Base-by-base conservation (phyloP, 2,113 vertebrate species). In the Grus americana region DNA sequence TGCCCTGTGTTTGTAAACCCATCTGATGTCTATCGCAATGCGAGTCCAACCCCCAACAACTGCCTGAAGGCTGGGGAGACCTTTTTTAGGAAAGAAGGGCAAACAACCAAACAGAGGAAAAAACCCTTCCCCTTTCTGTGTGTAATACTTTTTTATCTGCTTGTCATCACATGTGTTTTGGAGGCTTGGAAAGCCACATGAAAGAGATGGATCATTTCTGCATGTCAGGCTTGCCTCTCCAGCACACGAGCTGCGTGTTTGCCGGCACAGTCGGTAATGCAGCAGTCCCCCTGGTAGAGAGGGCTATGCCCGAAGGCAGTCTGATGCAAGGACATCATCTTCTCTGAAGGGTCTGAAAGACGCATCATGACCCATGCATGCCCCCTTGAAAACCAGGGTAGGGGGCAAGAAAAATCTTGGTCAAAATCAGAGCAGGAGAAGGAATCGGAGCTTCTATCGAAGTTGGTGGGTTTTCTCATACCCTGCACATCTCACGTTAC, bases 221-320 rank as follows among this genome's bases (percentile, higher is more conserved):
- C 55, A 24, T 4, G 6, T 49, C 72, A 59, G 13, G 29, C 42
- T 58, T 82, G 36, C 54, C n/a, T 57, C 54, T 49, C 42, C 3
- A 2, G 21, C 4, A 5, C 75, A 38, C 1, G 3, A 50, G 38
- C n/a, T 42, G 7, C 49, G 22, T 14, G 36, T 83, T 63, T 57
- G 27, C 14, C 0, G 8, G 26, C 1, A 1, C 34, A 18, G n/a
- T n/a, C 14, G 8, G 67, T 52, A 67, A 3, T 16, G 16, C 1
- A 2, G 54, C 23, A 27, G 29, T 11, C 2, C 6, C 38, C 5
- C 18, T 44, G 34, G 24, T 50, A 86, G 22, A 82, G 38, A 3
- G 15, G 32, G 10, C 23, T 50, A 6, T 75, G 50, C 11, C 11
- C 0, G 0, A 73, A 27, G 7, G 8, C 47, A 65, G 8, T 36